These are phyloP conservation scores for Dissostichus mawsoni DNA, from an alignment of 2,113 vertebrate species.

Conservation along the genomic window DNA sequence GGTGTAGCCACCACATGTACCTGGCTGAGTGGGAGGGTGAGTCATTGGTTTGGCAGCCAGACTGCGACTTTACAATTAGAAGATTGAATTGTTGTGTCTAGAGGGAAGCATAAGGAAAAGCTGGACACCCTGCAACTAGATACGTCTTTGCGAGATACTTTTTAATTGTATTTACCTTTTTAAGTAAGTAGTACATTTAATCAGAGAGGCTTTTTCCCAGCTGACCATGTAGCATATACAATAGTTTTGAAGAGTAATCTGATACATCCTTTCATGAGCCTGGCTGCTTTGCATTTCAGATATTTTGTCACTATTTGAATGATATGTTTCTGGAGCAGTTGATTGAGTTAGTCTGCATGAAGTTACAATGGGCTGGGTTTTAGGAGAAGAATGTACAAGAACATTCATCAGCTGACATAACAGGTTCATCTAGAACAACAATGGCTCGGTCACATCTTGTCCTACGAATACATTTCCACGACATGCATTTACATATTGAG, in stretches of 20 bases:
- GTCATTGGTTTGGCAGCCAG: slow-evolving; percentile 34
- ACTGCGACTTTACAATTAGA: slow-evolving; percentile 39
- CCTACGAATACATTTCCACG: slow-evolving; percentile 6
- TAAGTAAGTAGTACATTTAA: no score
- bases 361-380: not conserved
- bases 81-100: slow-evolving; percentile 12
- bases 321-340: not conserved
- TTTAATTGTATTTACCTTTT: not conserved
- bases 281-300: not conserved
- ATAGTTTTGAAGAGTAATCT: no score
- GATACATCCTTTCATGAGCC: not conserved
- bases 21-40: slow-evolving; percentile 45
- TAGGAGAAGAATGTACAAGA: not conserved
- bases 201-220: not conserved
- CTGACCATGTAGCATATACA: not conserved
- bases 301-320: not conserved
- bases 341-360: not conserved
- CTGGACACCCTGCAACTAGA: not conserved
- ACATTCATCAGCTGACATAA: not conserved
- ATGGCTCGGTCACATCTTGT: not conserved
- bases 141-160: not conserved
- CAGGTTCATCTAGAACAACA: not conserved
- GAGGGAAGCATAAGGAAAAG: slow-evolving; percentile 7
- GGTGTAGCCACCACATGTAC: slow-evolving; percentile 14
- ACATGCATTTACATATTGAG: not conserved